Evolutionary conservation across 2,797 vertebrate genomes (phyloP), one percentile per base, ranked within the genome.

Genomic region (Enteromius paludinosus): DNA sequence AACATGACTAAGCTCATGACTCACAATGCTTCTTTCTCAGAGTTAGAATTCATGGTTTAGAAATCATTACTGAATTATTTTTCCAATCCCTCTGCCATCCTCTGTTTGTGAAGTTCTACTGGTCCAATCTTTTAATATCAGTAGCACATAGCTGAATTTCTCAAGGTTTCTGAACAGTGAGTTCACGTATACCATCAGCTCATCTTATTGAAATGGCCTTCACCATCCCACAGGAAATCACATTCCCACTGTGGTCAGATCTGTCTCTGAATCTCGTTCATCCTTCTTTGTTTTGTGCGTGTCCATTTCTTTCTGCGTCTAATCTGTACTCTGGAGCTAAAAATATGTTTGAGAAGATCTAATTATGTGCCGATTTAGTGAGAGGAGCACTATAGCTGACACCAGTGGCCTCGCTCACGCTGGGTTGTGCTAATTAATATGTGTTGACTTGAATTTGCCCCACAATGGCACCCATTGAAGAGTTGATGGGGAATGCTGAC

Each of bases 361-460:
- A 87, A 93, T 92, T 89, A 90, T 83, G 87, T 88, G 30, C 2
- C 77, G n/a, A n/a, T 49, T 86, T 72, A 76, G 73, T 78, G 84
- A 90, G 89, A 88, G 72, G 43, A 66, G 70, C 25, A 77, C 86
- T 87, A 18, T 30, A 87, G 81, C 88, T 87, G 86, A 90, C 86
- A 88, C 86, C 87, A 78, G 78, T 79, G 43, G 76, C 80, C 76
- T 66, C 49, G 43, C 80, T 81, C 75, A 85, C 49, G 65, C 62
- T 82, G 83, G 81, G 77, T 64, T 73, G 23, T 81, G 85, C 87
- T 91, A 92, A 93, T 91, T 90, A 90, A 91, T 90, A 90, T 87
- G 89, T 88, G 89, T 92, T 92, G 91, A 92, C 91, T 91, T 88
- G 82, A 77, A 78, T 91, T 92, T 91, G 86, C 88, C 86, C 69